Evolutionary conservation across 2,888 invertebrate species (phyloP), one percentile per base, ranked within the genome.

Genomic region (Exephanes ischioxanthus): DNA sequence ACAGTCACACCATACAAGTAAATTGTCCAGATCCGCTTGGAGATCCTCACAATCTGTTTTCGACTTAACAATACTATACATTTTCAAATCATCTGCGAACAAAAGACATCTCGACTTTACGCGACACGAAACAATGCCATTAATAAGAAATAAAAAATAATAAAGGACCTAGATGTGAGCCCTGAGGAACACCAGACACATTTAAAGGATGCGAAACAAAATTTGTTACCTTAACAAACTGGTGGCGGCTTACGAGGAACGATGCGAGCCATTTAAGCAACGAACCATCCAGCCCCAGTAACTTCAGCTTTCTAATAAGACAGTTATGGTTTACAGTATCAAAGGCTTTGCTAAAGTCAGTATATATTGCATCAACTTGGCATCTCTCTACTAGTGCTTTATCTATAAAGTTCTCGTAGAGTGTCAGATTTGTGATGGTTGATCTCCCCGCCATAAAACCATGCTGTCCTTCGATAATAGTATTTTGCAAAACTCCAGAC

Each of bases 131-230:
- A 51, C 48, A 51, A 70, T 70, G 11, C n/a, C 70, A 30, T 70
- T 30, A 16, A 70, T 51, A 70, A 70, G 6, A 70, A 26, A 70
- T 6, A 48, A 51, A 51, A 53, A 53, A 53, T 71, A 61, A 22
- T 61, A 30, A 30, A 22, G 45, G 45, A 22, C 67, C 67, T 22
- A 45, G 14, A 11, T 67, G 67, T 22, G 45, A 67, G 41, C 22
- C 67, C 22, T 67, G 67, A n/a, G 22, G 67, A 41, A 67, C 45
- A 22, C 67, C 67, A 67, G 67, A 67, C 22, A 67, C 67, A 22
- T 1, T n/a, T 26, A 67, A 22, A 6, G 45, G 45, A 67, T 45
- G 67, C 22, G 67, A 67, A 41, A 45, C 45, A 22, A 19, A 45
- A 22, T 67, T 22, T 11, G 22, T 67, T n/a, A 45, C 22, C 45